Conservation (phyloP, 2,113 vertebrate species). For the Equus quagga region DNA sequence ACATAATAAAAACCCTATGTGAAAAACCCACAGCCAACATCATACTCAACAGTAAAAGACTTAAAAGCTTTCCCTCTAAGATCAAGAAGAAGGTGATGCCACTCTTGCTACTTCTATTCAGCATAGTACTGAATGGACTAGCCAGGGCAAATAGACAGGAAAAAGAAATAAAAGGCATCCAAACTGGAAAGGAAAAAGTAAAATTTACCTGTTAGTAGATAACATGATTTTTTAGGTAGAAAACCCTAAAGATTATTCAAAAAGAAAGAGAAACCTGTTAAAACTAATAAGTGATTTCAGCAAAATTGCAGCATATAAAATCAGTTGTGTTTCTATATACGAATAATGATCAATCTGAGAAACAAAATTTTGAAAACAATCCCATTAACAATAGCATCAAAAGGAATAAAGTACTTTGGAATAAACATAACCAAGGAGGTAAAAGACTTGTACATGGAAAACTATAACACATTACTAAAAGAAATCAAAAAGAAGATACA, state of each 20-base stretch:
- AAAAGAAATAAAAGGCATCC: neutral
- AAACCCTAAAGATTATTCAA: neutral
- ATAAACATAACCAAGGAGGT: neutral
- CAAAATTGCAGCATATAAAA: neutral
- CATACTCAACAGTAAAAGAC: neutral
- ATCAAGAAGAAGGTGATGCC: neutral
- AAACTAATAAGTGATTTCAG: constrained; percentile 4
- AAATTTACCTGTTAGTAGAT: neutral
- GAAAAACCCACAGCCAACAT: neutral
- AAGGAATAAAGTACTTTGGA: neutral
- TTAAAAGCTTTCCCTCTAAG: neutral
- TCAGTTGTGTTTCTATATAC: neutral
- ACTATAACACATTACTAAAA: neutral
- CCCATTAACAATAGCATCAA: neutral
- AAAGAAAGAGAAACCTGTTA: neutral
- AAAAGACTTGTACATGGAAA: neutral
- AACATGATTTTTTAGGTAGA: neutral
- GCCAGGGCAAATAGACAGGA: neutral
- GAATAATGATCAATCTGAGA: neutral
- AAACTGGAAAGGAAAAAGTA: neutral
- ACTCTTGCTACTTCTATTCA: neutral
- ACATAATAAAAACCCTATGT: neutral
- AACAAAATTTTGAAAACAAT: constrained; percentile 3
- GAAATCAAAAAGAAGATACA: neutral
- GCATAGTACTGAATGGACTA: neutral